Conservation (phyloP, 1,140 invertebrate species). For the Diabrotica undecimpunctata region DNA sequence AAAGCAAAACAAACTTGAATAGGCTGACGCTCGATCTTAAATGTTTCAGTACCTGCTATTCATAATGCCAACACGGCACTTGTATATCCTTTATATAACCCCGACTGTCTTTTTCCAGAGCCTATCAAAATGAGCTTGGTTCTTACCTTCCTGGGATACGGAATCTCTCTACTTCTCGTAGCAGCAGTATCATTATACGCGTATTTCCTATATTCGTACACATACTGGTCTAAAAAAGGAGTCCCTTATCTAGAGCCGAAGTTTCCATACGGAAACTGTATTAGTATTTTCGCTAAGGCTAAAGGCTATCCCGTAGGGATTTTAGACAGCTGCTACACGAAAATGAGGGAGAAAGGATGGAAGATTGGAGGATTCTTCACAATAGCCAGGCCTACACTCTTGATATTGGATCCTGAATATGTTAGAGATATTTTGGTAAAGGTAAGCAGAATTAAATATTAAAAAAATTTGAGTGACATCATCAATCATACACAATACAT, state of each 20-base stretch:
- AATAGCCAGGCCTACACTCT: constrained; percentile 25
- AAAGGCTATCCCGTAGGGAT: constrained; percentile 15
- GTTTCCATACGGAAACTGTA: constrained; percentile 26
- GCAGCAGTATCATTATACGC: background rate
- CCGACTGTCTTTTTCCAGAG: no score
- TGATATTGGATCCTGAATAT: constrained; percentile 50
- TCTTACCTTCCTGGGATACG: no score
- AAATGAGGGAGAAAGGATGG: constrained; percentile 36
- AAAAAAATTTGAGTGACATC: background rate
- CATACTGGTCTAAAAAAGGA: constrained; percentile 26
- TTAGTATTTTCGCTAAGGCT: constrained; percentile 11
- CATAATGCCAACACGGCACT: no score
- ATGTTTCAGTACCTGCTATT: no score
- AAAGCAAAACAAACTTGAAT: no score
- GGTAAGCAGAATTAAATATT: constrained; percentile 5
- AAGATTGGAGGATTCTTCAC: constrained; percentile 32
- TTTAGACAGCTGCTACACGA: constrained; percentile 36
- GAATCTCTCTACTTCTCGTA: background rate
- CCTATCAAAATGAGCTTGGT: no score
- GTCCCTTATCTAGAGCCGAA: constrained; percentile 23
- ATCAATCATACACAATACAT: no score
- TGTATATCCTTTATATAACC: no score
- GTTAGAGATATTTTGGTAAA: constrained; percentile 50
- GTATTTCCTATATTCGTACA: constrained; percentile 26
- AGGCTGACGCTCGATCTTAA: no score